Conservation (phyloP, 2,113 vertebrate species). For the Theristicus caerulescens region DNA sequence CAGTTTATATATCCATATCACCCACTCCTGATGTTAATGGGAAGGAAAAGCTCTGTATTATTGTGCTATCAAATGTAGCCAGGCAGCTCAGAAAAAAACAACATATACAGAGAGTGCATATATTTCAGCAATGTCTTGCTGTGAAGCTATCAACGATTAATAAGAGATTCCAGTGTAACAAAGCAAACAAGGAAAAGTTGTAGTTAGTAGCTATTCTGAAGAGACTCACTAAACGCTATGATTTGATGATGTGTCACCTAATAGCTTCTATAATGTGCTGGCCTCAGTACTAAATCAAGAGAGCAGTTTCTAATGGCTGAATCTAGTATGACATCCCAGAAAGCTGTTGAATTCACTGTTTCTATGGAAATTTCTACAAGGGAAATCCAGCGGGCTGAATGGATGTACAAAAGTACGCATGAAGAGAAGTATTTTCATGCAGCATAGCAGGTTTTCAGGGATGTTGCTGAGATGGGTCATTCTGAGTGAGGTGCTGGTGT, state of each 20-base stretch:
- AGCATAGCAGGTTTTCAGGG: background rate
- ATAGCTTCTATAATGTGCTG: background rate
- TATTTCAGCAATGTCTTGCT: background rate
- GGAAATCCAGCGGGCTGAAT: slow-evolving; percentile 24
- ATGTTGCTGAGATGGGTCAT: background rate
- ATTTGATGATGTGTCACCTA: background rate
- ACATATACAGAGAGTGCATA: background rate
- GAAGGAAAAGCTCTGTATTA: background rate
- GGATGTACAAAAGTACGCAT: background rate
- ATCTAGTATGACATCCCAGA: background rate
- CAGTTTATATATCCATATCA: background rate
- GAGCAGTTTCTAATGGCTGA: slow-evolving; percentile 14
- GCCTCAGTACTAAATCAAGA: slow-evolving; percentile 32
- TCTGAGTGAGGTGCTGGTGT: background rate
- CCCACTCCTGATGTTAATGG: background rate
- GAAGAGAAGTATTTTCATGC: background rate
- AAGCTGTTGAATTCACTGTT: slow-evolving; percentile 50
- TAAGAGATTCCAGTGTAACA: background rate
- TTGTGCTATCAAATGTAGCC: background rate
- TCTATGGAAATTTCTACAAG: slow-evolving; percentile 66
- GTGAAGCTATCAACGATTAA: background rate
- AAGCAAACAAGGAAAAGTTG: background rate
- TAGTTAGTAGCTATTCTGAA: background rate
- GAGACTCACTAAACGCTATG: background rate
- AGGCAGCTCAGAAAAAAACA: background rate